phyloP scores from a whole-genome alignment of 2,113 vertebrate genomes.

The Calcarius ornatus region DNA sequence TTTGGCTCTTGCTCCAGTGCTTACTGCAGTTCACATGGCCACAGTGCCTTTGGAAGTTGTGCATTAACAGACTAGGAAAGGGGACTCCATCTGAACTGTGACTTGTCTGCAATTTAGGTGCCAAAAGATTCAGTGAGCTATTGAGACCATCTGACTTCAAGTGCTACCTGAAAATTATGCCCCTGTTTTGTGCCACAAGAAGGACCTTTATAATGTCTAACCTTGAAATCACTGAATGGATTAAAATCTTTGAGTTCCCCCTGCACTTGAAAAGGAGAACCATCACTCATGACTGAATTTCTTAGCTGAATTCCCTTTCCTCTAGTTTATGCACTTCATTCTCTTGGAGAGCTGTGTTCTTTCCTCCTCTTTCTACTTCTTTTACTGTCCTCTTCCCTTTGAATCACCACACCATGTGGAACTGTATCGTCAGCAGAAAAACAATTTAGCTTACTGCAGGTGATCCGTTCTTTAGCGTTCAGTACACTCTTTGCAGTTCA shows the following conservation, averaged over 20 bases:
- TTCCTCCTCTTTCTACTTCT: neutral
- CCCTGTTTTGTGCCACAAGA: neutral
- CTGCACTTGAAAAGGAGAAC: neutral
- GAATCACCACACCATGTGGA: neutral
- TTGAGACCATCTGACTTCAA: neutral
- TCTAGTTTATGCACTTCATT: neutral
- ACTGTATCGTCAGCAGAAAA: neutral
- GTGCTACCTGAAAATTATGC: neutral
- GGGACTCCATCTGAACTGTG: neutral
- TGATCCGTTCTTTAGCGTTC: neutral
- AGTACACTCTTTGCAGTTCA: neutral
- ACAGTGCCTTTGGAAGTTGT: neutral
- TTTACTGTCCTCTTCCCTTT: neutral
- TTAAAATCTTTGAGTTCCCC: neutral
- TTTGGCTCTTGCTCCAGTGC: neutral
- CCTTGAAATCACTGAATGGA: neutral
- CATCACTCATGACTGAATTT: neutral
- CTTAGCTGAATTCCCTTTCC: neutral
- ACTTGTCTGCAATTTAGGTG: neutral
- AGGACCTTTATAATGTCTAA: neutral
- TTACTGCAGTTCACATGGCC: neutral
- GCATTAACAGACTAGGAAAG: neutral
- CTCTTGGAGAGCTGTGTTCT: neutral
- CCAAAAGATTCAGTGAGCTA: neutral
- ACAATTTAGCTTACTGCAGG: neutral